Base-by-base conservation (phyloP, 2,797 vertebrate genomes). In the Alauda arvensis region DNA sequence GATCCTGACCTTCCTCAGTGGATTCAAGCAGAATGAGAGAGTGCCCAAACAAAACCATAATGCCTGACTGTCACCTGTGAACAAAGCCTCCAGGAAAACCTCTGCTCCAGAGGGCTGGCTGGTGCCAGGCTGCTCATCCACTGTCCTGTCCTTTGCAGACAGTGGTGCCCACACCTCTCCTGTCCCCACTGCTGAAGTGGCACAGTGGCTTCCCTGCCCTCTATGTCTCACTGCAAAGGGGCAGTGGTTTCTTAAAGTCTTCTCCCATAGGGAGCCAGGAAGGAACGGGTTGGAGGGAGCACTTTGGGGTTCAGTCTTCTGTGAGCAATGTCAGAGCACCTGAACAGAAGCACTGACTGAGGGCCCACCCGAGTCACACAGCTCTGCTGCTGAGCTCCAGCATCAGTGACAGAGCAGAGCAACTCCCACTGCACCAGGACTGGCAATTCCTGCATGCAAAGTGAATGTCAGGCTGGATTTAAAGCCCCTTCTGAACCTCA, bases 331-430 rank as follows among this genome's bases (percentile, higher is more conserved):
- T n/a, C 53, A 55, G 1, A 3, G 23, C 8, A 13, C 56, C 25
- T 21, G 37, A 57, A 40, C 33, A 26, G 1, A 0, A 7, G 18
- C 0, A 1, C 11, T 49, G 49, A 15, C 33, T n/a, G 55, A 55
- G 15, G 52, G 48, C 61, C 31, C 40, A 45, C 10, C 18, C 0
- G 0, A 68, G 31, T n/a, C 34, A 63, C n/a, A 45, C 0, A 1
- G 14, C 18, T 46, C 57, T 56, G 9, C 46, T 59, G 65, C 70
- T 66, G 52, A 63, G 60, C 25, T 77, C 40, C 60, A 53, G 33
- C 33, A 39, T 46, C 18, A 46, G 40, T n/a, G 60, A 21, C 60
- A 77, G 33, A 65, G 52, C 40, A 86, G 14, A 77, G 39, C 28
- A 74, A 16, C 6, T 9, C 24, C 29, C 67, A 14, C 28, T 63